A percentile compares a stretch with the other conserved stretches of the same genome.
Evolutionary conservation across 2,113 vertebrate species (phyloP).

Genomic region (Tragelaphus scriptus): DNA sequence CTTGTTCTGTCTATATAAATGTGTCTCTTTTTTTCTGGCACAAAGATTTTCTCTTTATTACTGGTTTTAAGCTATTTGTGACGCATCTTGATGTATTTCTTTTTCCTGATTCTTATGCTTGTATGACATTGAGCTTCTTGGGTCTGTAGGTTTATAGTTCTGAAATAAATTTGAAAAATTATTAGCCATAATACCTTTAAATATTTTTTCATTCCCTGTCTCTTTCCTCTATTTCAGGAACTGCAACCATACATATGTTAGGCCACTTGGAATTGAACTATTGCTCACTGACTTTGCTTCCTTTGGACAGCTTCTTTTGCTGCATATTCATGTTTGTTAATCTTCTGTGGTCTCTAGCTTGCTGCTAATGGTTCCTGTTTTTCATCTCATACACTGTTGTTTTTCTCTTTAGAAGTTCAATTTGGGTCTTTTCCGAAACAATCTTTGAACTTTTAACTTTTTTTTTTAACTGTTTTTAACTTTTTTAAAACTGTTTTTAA

Average conservation of each 20-base stretch:
- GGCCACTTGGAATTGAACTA: background rate
- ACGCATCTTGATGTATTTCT: background rate
- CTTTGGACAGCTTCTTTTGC: background rate
- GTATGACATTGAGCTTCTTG: background rate
- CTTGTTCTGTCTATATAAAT: background rate
- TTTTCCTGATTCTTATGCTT: constrained; percentile 15
- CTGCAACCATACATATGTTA: background rate
- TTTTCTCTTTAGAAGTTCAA: background rate
- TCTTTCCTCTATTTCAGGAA: background rate
- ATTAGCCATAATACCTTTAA: background rate
- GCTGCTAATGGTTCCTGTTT: background rate
- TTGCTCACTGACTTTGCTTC: background rate
- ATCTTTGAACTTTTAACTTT: background rate
- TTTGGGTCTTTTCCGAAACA: background rate
- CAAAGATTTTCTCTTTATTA: background rate
- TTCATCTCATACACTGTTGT: background rate
- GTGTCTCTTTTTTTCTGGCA: background rate
- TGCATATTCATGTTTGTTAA: background rate
- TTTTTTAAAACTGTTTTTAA: background rate
- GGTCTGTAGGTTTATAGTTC: background rate
- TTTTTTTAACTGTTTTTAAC: background rate
- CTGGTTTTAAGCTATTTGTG: background rate
- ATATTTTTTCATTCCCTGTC: background rate
- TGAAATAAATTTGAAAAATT: background rate
- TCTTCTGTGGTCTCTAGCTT: background rate